These are phyloP conservation scores for Neoaliturus tenellus DNA, from an alignment of 2,888 invertebrate species.

Conservation along the genomic window DNA sequence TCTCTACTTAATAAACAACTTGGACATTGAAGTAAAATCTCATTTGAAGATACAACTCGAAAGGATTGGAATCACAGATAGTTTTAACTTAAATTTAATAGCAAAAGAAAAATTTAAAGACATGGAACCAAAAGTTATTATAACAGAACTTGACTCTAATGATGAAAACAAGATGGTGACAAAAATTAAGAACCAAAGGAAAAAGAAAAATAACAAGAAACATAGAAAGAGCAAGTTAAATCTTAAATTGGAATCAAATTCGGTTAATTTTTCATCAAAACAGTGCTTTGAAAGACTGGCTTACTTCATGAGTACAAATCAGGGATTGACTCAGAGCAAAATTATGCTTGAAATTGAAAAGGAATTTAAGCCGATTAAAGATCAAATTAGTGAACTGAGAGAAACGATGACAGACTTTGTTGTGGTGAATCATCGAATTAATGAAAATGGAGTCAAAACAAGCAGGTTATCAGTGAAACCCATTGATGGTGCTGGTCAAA, in stretches of 20 bases:
- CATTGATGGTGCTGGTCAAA: background rate
- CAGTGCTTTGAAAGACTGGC: background rate
- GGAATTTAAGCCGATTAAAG: constrained; percentile 11
- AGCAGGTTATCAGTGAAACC: background rate
- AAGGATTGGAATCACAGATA: background rate
- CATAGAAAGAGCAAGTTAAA: background rate
- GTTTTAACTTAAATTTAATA: background rate
- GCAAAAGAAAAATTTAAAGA: background rate
- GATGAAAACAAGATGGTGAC: background rate
- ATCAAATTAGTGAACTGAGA: constrained; percentile 7
- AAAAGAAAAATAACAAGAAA: constrained; percentile 2
- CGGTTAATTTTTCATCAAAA: background rate
- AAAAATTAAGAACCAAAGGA: background rate
- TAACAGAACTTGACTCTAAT: background rate
- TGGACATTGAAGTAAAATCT: background rate
- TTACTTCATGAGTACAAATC: constrained; percentile 3
- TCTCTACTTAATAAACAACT: background rate
- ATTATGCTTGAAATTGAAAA: constrained; percentile 32
- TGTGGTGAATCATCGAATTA: background rate
- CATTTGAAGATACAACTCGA: background rate
- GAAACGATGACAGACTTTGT: background rate
- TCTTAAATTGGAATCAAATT: background rate
- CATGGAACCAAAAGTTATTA: background rate
- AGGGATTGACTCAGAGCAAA: constrained; percentile 17
- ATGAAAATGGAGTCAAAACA: background rate